Conservation (phyloP, 2,797 vertebrate species). For the Chelidonichthys spinosus region DNA sequence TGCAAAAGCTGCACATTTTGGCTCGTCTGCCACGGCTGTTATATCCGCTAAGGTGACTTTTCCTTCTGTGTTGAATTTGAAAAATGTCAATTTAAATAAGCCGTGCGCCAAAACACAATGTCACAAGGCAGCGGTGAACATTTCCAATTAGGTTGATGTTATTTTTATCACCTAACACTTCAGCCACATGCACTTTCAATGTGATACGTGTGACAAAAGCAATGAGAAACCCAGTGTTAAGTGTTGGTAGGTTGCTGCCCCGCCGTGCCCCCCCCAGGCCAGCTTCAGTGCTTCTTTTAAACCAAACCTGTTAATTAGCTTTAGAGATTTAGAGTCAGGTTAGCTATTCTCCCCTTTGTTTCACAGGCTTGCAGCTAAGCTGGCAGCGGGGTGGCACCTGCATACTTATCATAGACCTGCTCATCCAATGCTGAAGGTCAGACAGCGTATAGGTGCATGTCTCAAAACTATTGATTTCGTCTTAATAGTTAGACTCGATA, state of each 20-base stretch:
- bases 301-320: background rate
- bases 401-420: background rate
- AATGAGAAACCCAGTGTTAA: background rate
- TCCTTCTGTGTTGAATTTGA: background rate
- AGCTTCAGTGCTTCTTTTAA: background rate
- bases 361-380: background rate
- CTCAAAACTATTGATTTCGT: background rate
- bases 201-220: background rate
- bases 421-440: background rate
- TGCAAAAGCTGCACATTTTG: constrained; percentile 31
- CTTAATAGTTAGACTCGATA: background rate
- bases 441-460: background rate
- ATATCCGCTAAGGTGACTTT: constrained; percentile 10
- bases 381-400: background rate
- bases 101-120: constrained; percentile 14
- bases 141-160: background rate
- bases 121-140: constrained; percentile 8
- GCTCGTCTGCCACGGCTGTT: constrained; percentile 19
- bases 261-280: background rate
- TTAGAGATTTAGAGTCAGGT: background rate
- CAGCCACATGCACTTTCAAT: background rate
- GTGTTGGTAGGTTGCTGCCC: background rate
- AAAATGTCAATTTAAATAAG: constrained; percentile 1
- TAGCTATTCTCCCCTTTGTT: background rate
- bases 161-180: background rate